A percentile compares a stretch with the other conserved stretches of the same genome.
Evolutionary conservation across 2,113 vertebrate species (phyloP).

Genomic region (Balaeniceps rex): DNA sequence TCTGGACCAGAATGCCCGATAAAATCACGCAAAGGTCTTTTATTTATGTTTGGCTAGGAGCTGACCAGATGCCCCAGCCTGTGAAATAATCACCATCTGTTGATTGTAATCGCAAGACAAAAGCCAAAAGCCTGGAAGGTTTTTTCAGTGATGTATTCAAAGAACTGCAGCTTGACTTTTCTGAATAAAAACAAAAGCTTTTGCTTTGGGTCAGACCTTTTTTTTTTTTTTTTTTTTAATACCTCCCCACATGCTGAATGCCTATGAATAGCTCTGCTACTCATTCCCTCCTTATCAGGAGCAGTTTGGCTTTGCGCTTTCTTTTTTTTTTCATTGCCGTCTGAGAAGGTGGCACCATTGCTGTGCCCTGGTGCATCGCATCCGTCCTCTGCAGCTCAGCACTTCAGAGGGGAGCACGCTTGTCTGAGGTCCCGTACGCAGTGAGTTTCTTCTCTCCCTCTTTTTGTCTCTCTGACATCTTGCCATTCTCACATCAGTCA

Average conservation of each 20-base stretch:
- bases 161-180: slow-evolving; percentile 59
- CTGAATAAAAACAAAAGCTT: slow-evolving; percentile 47
- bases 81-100: slow-evolving; percentile 67
- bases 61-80: slow-evolving; percentile 63
- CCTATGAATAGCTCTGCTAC: slow-evolving; percentile 22
- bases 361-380: background rate
- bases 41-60: slow-evolving; percentile 50
- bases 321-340: background rate
- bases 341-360: background rate
- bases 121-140: slow-evolving; percentile 65
- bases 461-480: background rate
- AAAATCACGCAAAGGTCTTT: slow-evolving; percentile 22
- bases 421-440: background rate
- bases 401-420: background rate
- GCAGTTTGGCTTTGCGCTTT: background rate
- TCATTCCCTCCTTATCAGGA: slow-evolving; percentile 1
- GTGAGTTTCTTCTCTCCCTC: background rate
- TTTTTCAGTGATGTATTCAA: slow-evolving; percentile 59
- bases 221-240: background rate
- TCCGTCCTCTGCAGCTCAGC: background rate
- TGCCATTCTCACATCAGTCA: slow-evolving; percentile 17
- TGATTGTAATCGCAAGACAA: slow-evolving; percentile 55
- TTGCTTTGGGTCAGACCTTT: background rate
- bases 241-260: background rate
- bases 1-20: background rate